These are phyloP conservation scores for Taxidea taxus DNA, from an alignment of 2,113 vertebrate species.

Conservation along the genomic window DNA sequence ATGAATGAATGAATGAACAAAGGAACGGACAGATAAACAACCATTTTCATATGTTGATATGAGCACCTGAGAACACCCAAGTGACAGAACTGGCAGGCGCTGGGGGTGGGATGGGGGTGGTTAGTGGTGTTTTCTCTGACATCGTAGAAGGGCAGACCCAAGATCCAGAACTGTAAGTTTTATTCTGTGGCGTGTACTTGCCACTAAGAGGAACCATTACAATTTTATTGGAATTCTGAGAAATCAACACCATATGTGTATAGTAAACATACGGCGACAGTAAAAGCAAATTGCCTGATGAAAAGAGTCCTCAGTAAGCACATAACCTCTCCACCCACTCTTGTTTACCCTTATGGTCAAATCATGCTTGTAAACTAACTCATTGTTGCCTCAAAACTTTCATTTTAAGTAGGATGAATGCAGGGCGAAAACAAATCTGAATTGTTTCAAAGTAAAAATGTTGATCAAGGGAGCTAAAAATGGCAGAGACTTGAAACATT, in stretches of 20 bases:
- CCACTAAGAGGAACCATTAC: neutral
- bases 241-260: neutral
- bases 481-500: neutral
- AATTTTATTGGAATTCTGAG: conserved; percentile 43
- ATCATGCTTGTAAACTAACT: neutral
- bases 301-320: neutral
- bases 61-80: neutral
- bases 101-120: neutral
- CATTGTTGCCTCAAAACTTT: neutral
- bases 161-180: neutral
- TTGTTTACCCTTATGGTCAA: neutral
- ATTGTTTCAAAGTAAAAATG: conserved; percentile 50
- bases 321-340: neutral
- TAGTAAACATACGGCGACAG: neutral
- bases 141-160: neutral
- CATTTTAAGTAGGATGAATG: conserved; percentile 9
- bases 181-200: conserved; percentile 25
- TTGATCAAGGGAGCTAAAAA: conserved; percentile 32
- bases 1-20: neutral
- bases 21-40: neutral
- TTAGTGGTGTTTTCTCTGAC: neutral
- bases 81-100: neutral
- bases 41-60: neutral
- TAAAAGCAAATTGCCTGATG: neutral
- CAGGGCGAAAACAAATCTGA: conserved; percentile 10